These are phyloP conservation scores for Gavialis gangeticus DNA, from an alignment of 2,113 vertebrate species.

Conservation along the genomic window DNA sequence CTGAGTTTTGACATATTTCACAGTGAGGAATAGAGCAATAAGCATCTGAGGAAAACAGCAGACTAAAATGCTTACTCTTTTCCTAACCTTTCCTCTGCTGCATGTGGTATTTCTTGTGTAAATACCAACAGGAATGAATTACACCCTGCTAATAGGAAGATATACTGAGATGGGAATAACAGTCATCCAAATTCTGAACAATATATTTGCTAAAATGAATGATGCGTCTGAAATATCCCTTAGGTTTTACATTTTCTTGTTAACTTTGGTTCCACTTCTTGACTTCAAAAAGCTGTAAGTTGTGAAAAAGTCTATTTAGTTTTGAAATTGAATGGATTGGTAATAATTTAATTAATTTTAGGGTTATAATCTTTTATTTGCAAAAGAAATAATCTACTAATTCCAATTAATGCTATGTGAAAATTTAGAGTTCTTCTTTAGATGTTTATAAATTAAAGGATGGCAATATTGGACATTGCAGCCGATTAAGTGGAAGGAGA, in stretches of 20 bases:
- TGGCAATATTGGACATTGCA: neutral
- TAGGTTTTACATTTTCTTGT: conserved; percentile 26
- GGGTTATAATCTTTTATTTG: conserved; percentile 18
- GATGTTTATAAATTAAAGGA: neutral
- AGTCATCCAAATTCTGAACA: neutral
- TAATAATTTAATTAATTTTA: conserved; percentile 48
- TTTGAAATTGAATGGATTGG: conserved; percentile 46
- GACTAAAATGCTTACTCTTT: conserved; percentile 6
- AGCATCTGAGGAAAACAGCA: neutral
- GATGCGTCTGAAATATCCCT: conserved; percentile 36
- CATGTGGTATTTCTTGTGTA: conserved; percentile 25
- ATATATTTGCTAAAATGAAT: conserved; percentile 46
- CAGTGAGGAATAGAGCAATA: neutral
- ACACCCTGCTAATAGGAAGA: conserved; percentile 46
- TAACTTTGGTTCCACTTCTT: conserved; percentile 19
- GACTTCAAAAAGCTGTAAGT: conserved; percentile 47
- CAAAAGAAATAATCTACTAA: neutral
- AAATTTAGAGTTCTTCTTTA: neutral
- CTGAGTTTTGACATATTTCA: conserved; percentile 36
- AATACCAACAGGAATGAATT: conserved; percentile 52
- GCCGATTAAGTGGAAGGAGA: neutral
- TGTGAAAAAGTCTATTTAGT: conserved; percentile 8
- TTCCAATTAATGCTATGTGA: neutral
- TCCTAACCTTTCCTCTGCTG: conserved; percentile 11
- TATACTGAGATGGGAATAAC: conserved; percentile 3